Evolutionary conservation across 2,888 invertebrate genomes (phyloP).

Genomic region (Amblyjoppa proteus): DNA sequence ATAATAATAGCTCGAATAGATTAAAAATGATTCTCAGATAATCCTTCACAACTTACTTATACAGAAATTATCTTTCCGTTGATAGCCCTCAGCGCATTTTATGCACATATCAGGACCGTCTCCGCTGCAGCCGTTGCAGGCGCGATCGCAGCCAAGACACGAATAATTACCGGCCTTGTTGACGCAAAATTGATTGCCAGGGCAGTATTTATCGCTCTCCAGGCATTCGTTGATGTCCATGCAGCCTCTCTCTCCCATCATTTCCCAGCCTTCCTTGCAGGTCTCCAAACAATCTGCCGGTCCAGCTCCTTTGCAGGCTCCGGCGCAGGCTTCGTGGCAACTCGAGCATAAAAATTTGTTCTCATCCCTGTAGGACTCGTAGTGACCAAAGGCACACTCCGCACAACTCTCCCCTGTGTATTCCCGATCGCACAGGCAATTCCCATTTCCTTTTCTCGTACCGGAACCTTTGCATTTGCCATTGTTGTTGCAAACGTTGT

Average conservation of each 20-base stretch:
- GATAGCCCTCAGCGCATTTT: constrained; percentile 91
- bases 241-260: constrained; percentile 92
- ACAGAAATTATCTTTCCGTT: constrained; percentile 91
- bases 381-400: constrained; percentile 91
- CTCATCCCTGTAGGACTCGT: constrained; percentile 91
- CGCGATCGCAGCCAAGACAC: constrained; percentile 93
- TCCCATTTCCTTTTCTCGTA: constrained; percentile 96
- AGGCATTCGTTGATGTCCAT: constrained; percentile 94
- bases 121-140: constrained; percentile 94
- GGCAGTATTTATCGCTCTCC: constrained; percentile 87
- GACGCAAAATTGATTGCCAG: constrained; percentile 92
- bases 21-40: constrained; percentile 25
- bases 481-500: constrained; percentile 92
- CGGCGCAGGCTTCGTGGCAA: constrained; percentile 93
- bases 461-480: constrained; percentile 96
- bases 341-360: constrained; percentile 90
- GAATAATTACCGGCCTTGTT: constrained; percentile 94
- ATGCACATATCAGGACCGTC: constrained; percentile 97
- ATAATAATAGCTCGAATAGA: too few species aligned
- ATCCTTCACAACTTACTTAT: constrained; percentile 87
- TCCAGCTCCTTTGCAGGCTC: constrained; percentile 91
- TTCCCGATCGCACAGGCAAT: constrained; percentile 94
- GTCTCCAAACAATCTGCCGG: constrained; percentile 88
- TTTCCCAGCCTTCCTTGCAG: constrained; percentile 91
- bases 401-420: constrained; percentile 93